phyloP scores from a whole-genome alignment of 2,113 vertebrate species.

The Tapirus terrestris region DNA sequence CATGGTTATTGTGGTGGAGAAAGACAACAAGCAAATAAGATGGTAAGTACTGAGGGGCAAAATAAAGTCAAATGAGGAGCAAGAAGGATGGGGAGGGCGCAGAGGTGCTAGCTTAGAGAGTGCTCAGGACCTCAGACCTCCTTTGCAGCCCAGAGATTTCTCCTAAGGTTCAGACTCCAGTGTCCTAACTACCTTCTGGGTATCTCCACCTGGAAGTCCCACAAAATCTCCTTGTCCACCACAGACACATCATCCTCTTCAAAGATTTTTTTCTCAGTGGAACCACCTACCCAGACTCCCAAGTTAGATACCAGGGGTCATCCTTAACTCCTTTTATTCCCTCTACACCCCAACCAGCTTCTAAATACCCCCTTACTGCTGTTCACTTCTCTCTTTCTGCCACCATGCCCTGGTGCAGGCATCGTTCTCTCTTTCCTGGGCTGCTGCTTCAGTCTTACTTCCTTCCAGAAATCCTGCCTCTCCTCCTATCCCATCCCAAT shows the following conservation, averaged over 20 bases:
- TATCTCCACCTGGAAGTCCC: too few species aligned
- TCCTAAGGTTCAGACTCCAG: neutral
- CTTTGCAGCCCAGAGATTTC: too few species aligned
- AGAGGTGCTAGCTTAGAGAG: neutral
- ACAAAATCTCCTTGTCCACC: neutral
- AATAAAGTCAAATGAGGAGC: neutral
- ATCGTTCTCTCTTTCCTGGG: accelerated
- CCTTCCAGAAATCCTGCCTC: neutral
- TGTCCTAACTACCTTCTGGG: neutral
- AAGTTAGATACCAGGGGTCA: neutral
- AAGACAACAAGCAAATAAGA: neutral
- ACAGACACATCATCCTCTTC: neutral
- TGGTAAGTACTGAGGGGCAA: neutral
- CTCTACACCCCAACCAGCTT: neutral
- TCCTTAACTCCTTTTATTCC: neutral
- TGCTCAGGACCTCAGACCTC: neutral
- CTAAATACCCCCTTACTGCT: neutral
- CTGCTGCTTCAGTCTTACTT: neutral
- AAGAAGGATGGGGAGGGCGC: accelerated
- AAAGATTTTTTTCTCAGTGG: neutral
- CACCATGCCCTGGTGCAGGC: accelerated
- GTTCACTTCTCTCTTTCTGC: neutral
- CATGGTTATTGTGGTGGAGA: neutral
- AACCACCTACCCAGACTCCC: neutral
- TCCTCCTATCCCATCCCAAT: neutral